Base-by-base conservation (phyloP, 2,113 vertebrate genomes). In the Hippocampus guttulatus region DNA sequence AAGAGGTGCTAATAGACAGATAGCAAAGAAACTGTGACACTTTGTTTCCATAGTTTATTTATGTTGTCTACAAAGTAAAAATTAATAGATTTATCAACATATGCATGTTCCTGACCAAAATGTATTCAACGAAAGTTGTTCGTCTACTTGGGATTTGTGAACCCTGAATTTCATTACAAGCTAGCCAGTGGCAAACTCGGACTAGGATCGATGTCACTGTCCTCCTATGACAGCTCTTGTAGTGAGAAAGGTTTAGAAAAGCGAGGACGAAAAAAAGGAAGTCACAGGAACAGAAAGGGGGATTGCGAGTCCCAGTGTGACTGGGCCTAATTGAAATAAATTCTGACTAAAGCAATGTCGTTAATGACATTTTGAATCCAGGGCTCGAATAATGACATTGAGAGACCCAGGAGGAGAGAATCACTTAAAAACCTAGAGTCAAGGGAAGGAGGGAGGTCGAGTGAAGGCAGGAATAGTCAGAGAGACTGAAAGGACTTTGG, bases 311-410 rank as follows among this genome's bases (percentile, higher is more conserved):
- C 87, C 87, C 88, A 70, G 64, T 73, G 82, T 73, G 77, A 74
- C 76, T 76, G 74, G 60, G 67, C 70, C 84, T 88, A 85, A 89
- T 88, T 89, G 89, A 88, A 91, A 89, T 88, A 64, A 88, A 85
- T 88, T 83, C 87, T 79, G 87, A 85, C 84, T 88, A 87, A 89
- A 88, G 84, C 81, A 81, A 80, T 70, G 85, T 84, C 81, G 87
- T 80, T 87, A 87, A 90, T 88, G 87, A 87, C 87, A 87, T 89
- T 87, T 88, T 63, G 82, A 88, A 88, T 82, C 78, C 83, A 75
- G 82, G 81, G 89, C 85, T 88, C 81, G 52, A 85, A 83, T 87
- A 87, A 88, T 88, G 88, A 88, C 84, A 88, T 75, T 41, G 81
- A 84, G 57, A 74, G 68, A 40, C 75, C 83, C 68, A 27, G 38